A percentile compares a stretch with the other conserved stretches of the same genome.
Conservation (phyloP, 2,113 vertebrate species). For the Apaloderma vittatum region DNA sequence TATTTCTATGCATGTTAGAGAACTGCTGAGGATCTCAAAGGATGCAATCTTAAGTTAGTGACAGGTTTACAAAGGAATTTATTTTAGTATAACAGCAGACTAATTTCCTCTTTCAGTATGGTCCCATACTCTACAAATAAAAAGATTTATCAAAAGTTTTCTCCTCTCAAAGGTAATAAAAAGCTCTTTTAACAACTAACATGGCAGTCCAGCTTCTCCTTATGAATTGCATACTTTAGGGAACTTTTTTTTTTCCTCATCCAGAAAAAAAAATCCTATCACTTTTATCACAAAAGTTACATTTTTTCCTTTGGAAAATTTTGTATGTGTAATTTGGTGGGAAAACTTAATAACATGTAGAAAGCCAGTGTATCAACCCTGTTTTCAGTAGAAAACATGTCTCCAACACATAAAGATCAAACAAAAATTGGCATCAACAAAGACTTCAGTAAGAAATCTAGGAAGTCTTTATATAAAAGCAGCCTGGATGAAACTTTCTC, state of each 20-base stretch:
- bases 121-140: neutral
- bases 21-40: neutral
- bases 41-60: constrained; percentile 39
- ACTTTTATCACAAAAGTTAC: neutral
- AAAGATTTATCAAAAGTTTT: neutral
- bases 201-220: neutral
- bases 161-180: neutral
- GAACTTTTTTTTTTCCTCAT: neutral
- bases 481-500: neutral
- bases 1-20: neutral
- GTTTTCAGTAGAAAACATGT: neutral
- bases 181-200: neutral
- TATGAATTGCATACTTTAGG: neutral
- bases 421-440: neutral
- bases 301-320: neutral
- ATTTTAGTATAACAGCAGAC: constrained; percentile 25
- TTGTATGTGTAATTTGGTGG: neutral
- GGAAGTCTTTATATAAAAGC: neutral
- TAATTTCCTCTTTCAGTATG: neutral
- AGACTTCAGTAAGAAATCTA: neutral
- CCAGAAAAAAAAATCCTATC: neutral
- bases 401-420: neutral
- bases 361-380: neutral
- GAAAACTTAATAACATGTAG: neutral
- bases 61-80: constrained; percentile 38